Evolutionary conservation across 2,113 vertebrate genomes (phyloP).

Genomic region (Tricholaema leucomelas): DNA sequence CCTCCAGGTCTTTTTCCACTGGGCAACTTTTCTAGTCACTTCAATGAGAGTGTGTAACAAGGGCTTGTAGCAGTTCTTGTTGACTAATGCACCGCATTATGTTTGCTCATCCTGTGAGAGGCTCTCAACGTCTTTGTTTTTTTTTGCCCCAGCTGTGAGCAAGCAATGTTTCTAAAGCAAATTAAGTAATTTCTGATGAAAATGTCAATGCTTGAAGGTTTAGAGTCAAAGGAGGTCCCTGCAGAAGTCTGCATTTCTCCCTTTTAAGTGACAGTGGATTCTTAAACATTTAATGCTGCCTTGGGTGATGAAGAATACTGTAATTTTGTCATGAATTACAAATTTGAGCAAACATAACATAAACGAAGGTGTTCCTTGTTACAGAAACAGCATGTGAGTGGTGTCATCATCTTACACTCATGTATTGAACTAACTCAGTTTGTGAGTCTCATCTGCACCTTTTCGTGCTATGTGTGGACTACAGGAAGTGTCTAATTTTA

Average conservation of each 20-base stretch:
- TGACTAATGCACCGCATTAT: not conserved
- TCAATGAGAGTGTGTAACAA: not conserved
- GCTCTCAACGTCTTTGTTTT: not conserved
- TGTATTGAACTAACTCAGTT: not conserved
- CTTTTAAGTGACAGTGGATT: not conserved
- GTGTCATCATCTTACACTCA: not conserved
- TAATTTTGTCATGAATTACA: not conserved
- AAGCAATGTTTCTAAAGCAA: not conserved
- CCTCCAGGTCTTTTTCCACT: too few relatives aligned
- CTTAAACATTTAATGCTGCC: not conserved
- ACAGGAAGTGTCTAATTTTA: not conserved
- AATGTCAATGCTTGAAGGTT: not conserved
- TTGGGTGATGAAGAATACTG: not conserved
- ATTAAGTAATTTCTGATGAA: not conserved
- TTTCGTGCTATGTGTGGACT: rapidly evolving
- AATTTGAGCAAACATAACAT: not conserved
- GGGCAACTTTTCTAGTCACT: too few relatives aligned
- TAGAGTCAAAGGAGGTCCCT: not conserved
- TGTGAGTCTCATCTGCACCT: not conserved
- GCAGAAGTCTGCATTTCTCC: not conserved
- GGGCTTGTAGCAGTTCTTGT: not conserved
- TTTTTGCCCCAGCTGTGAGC: not conserved
- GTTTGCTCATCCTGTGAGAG: not conserved
- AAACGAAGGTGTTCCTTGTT: not conserved
- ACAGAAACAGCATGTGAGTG: not conserved